These are phyloP conservation scores for Oxyteleia sp. DNA, from an alignment of 2,888 invertebrate species.

Conservation along the genomic window DNA sequence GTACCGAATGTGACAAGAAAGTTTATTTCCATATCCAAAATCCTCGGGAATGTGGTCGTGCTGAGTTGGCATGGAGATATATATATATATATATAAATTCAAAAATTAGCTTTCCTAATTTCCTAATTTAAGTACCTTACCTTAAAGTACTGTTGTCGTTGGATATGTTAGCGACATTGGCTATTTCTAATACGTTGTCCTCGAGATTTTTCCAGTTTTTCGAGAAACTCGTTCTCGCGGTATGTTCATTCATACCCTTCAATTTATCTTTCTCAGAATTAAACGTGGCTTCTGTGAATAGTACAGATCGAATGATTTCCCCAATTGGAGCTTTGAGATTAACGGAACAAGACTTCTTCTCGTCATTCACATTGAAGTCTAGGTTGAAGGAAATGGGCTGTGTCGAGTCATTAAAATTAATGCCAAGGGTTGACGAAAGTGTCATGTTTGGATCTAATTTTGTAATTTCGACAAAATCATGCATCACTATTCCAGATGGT, in stretches of 20 bases:
- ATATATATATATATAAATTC: no score
- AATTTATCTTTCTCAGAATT: constrained; percentile 92
- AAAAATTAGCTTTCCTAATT: no score
- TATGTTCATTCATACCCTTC: constrained; percentile 97
- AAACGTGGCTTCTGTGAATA: constrained; percentile 92
- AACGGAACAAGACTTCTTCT: constrained; percentile 85
- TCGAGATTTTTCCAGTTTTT: constrained; percentile 89
- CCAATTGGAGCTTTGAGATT: constrained; percentile 94
- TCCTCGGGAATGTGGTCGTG: no score
- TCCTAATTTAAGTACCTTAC: no score
- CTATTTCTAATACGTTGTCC: constrained; percentile 91
- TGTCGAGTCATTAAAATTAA: constrained; percentile 97
- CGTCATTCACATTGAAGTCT: constrained; percentile 88
- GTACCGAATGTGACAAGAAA: no score
- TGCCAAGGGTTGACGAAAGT: constrained; percentile 92
- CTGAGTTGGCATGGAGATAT: no score
- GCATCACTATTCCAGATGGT: constrained; percentile 91
- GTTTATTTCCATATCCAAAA: no score
- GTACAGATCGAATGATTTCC: constrained; percentile 94
- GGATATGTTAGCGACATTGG: constrained; percentile 92
- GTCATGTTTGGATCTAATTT: constrained; percentile 90
- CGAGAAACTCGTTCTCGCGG: constrained; percentile 87
- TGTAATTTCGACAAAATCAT: constrained; percentile 92
- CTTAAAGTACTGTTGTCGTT: constrained; percentile 89
- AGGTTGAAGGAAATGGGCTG: constrained; percentile 95